Conservation (phyloP, 2,797 vertebrate species). For the Denticeps clupeoides region DNA sequence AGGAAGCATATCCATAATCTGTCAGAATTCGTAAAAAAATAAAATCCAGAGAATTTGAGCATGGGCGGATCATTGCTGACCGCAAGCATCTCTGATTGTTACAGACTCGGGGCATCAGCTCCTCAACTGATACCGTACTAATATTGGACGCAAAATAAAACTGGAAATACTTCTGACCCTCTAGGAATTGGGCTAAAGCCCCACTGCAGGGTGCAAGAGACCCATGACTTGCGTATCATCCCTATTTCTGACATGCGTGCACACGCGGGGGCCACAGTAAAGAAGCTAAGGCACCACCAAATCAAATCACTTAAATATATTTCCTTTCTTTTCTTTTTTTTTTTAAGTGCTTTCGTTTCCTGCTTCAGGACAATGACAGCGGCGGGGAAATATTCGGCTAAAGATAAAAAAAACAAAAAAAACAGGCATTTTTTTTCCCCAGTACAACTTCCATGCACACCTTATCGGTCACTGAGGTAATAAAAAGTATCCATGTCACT, state of each 20-base stretch:
- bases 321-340: constrained; percentile 21
- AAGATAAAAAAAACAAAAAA: constrained; percentile 17
- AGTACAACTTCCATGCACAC: constrained; percentile 50
- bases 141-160: constrained; percentile 49
- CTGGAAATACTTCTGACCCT: constrained; percentile 43
- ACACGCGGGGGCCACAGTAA: constrained; percentile 41
- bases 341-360: constrained; percentile 33
- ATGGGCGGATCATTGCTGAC: too few relatives aligned
- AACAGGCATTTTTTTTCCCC: constrained; percentile 41
- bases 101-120: constrained; percentile 37
- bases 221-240: constrained; percentile 40
- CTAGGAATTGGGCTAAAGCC: constrained; percentile 44
- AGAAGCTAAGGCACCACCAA: constrained; percentile 57
- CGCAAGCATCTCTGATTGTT: constrained; percentile 36
- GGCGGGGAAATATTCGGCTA: constrained; percentile 4
- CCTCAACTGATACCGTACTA: constrained; percentile 45
- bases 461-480: constrained; percentile 53
- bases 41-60: too few relatives aligned
- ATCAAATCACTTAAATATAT: constrained; percentile 45
- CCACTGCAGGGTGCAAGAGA: constrained; percentile 31
- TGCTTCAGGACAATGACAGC: constrained; percentile 27
- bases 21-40: too few relatives aligned
- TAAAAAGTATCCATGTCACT: constrained; percentile 49
- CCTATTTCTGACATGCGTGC: constrained; percentile 55
- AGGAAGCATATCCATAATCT: too few relatives aligned